Evolutionary conservation across 64 coral and sea anemone species (phyloP).

Genomic region (Montipora cactus): DNA sequence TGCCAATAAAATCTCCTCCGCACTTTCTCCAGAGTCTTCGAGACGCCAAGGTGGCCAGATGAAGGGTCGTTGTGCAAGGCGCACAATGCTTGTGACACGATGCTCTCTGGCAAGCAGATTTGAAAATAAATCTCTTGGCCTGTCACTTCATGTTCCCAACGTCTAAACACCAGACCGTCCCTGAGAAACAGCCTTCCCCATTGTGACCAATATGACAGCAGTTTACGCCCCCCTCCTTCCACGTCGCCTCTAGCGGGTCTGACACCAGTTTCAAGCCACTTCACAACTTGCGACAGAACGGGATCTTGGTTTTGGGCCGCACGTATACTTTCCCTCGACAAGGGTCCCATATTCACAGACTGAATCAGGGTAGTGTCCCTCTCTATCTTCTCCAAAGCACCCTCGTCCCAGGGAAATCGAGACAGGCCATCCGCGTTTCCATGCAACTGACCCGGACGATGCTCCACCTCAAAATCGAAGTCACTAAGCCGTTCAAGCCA

Average conservation of each 20-base stretch:
- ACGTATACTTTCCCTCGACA: neutral
- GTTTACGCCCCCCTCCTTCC: too few relatives aligned
- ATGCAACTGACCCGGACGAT: constrained; percentile 38
- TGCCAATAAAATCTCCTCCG: constrained; percentile 64
- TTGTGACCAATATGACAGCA: too few relatives aligned
- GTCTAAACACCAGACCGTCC: too few relatives aligned
- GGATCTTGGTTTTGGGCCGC: neutral
- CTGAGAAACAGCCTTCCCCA: too few relatives aligned
- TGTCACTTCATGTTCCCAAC: too few relatives aligned
- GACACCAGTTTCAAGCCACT: neutral
- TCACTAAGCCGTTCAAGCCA: constrained; percentile 62
- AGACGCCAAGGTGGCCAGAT: too few relatives aligned
- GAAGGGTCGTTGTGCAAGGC: neutral
- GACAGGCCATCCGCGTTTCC: constrained; percentile 66
- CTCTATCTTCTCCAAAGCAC: neutral
- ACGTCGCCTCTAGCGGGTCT: too few relatives aligned
- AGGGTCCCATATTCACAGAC: neutral
- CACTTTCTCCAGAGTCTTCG: too few relatives aligned
- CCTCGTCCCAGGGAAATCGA: constrained; percentile 22
- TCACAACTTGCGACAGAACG: neutral
- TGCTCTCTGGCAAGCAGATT: neutral
- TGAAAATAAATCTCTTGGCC: neutral
- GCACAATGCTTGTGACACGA: constrained; percentile 1
- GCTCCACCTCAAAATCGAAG: constrained; percentile 65
- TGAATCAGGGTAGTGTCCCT: neutral